Evolutionary conservation across 2,113 vertebrate genomes (phyloP), one percentile per base, ranked within the genome.

Genomic region (Kryptolebias marmoratus): DNA sequence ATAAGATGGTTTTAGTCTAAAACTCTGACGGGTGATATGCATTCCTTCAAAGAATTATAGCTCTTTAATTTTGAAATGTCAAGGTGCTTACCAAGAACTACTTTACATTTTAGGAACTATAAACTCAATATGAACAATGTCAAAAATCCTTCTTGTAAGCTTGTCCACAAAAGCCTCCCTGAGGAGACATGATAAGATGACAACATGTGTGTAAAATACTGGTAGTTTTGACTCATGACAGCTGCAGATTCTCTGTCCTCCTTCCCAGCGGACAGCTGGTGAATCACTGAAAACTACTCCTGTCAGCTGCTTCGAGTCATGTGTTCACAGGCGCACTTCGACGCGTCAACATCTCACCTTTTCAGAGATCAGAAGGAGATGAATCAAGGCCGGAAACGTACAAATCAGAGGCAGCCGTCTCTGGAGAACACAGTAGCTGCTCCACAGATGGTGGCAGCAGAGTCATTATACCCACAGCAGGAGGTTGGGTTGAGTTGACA

Each of bases 391-490:
- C 58, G 73, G 86, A 85, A 89, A 76, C 1, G 16, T 28, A 71
- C 73, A 61, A 74, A 81, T 61, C 66, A 68, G 64, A 54, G 62
- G 65, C 45, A 27, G 39, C 2, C 0, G 44, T 74, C 77, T 84
- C 83, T 1, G 1, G 82, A 63, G 70, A 44, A 64, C 1, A 6
- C 12, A 39, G 52, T 15, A 4, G 18, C n/a, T 32, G 61, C 69
- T 60, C 58, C 69, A 85, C 85, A 90, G 88, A 87, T 89, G 88
- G 87, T 49, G 67, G 69, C 57, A 77, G 69, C 56, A 50, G 67
- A 61, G 77, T 49, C 76, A 79, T 73, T 74, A 83, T 45, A 28
- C 53, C 16, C 14, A 0, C 82, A 68, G 81, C 81, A 68, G 88
- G 88, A 47, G 63, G 48, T 55, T 77, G 77, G 66, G 82, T 69